These are phyloP conservation scores for Melanogrammus aeglefinus DNA, from an alignment of 2,797 vertebrate genomes.

Conservation along the genomic window DNA sequence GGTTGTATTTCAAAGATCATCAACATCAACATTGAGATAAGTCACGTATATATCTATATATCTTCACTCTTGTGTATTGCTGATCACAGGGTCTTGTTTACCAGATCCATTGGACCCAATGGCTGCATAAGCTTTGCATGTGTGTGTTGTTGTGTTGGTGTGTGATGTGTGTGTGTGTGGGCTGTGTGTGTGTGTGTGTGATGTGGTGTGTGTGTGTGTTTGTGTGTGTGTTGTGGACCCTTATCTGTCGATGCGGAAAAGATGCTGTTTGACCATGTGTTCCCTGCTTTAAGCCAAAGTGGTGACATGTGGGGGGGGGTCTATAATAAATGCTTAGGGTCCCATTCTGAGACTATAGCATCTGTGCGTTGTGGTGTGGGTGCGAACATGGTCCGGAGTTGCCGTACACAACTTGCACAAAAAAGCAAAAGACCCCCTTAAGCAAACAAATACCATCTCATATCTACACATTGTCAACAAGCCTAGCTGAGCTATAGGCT, in stretches of 20 bases:
- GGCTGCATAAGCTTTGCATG: constrained; percentile 28
- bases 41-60: no score
- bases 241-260: constrained; percentile 35
- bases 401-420: constrained; percentile 46
- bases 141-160: constrained; percentile 9
- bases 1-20: no score
- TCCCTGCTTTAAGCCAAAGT: constrained; percentile 42
- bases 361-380: no score
- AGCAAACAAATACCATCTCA: neutral
- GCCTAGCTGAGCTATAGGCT: constrained; percentile 44
- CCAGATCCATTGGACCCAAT: constrained; percentile 29
- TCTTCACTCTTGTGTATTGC: constrained; percentile 38
- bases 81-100: constrained; percentile 55
- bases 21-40: no score
- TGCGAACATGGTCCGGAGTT: no score
- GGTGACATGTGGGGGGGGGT: constrained; percentile 26
- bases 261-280: constrained; percentile 37
- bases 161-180: constrained; percentile 18
- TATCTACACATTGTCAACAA: neutral
- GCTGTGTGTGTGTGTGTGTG: constrained; percentile 12
- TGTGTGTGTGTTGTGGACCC: constrained; percentile 22
- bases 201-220: constrained; percentile 11
- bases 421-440: neutral
- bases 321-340: constrained; percentile 65
- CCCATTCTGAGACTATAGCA: constrained; percentile 63